Evolutionary conservation across 2,888 invertebrate genomes (phyloP).

Genomic region (Achlya flavicornis): DNA sequence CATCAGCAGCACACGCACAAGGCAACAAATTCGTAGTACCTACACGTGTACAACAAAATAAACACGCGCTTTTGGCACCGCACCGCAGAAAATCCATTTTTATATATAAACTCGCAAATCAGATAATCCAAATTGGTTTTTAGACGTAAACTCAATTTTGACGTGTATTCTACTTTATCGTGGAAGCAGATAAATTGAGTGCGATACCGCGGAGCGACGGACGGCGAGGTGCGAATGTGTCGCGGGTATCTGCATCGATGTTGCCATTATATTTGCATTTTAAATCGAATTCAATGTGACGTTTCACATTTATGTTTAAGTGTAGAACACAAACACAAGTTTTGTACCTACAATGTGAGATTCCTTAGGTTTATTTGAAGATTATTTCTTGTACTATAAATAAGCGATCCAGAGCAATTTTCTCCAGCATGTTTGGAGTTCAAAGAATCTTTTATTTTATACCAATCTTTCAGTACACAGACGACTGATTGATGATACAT

Average conservation of each 20-base stretch:
- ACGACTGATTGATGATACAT: too few species aligned
- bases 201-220: constrained; percentile 57
- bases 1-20: constrained; percentile 9
- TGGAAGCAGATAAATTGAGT: constrained; percentile 75
- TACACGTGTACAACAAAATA: constrained; percentile 35
- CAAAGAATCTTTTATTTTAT: too few species aligned
- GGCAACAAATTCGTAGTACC: constrained; percentile 15
- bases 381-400: too few species aligned
- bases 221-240: constrained; percentile 49
- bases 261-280: constrained; percentile 8
- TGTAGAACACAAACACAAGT: not conserved
- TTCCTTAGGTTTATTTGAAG: too few species aligned
- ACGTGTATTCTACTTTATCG: constrained; percentile 79
- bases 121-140: constrained; percentile 82
- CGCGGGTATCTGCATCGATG: constrained; percentile 19
- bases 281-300: not conserved
- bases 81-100: constrained; percentile 52
- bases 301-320: not conserved
- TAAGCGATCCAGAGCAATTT: too few species aligned
- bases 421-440: too few species aligned
- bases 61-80: constrained; percentile 35
- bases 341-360: not conserved
- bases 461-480: too few species aligned
- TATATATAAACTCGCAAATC: constrained; percentile 75
- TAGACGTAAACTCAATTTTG: constrained; percentile 80